Conservation (phyloP, 1,140 invertebrate species). For the Aleiodes sp. region DNA sequence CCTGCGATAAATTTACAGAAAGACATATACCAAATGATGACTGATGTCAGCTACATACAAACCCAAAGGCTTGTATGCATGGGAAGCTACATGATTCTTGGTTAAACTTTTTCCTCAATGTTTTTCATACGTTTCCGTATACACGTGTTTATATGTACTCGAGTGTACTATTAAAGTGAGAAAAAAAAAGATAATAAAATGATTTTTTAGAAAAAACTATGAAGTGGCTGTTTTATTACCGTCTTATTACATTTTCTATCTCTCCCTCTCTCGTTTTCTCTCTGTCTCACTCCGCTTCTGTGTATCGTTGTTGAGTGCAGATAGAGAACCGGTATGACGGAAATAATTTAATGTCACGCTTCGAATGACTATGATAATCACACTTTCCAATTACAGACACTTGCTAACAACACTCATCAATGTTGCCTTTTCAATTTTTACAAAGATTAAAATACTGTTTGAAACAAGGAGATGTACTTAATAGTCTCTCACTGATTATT, state of each 20-base stretch:
- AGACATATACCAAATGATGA: neutral
- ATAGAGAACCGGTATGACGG: neutral
- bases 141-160: too few relatives aligned
- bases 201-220: neutral
- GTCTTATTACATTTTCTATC: conserved; percentile 9
- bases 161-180: too few relatives aligned
- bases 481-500: too few relatives aligned
- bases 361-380: neutral
- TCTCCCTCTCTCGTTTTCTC: neutral
- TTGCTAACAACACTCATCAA: conserved; percentile 15
- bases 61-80: neutral
- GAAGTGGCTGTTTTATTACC: conserved; percentile 5
- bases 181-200: neutral
- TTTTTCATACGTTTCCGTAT: too few relatives aligned
- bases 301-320: neutral
- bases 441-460: too few relatives aligned
- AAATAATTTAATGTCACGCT: conserved; percentile 7
- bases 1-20: neutral
- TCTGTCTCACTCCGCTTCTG: neutral
- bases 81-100: too few relatives aligned
- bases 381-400: conserved; percentile 9
- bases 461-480: too few relatives aligned
- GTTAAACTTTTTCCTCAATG: too few relatives aligned
- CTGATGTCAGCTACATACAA: conserved; percentile 1
- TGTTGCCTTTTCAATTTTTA: neutral